Conservation (phyloP, 2,797 vertebrate genomes). For the Lithobates sylvaticus region DNA sequence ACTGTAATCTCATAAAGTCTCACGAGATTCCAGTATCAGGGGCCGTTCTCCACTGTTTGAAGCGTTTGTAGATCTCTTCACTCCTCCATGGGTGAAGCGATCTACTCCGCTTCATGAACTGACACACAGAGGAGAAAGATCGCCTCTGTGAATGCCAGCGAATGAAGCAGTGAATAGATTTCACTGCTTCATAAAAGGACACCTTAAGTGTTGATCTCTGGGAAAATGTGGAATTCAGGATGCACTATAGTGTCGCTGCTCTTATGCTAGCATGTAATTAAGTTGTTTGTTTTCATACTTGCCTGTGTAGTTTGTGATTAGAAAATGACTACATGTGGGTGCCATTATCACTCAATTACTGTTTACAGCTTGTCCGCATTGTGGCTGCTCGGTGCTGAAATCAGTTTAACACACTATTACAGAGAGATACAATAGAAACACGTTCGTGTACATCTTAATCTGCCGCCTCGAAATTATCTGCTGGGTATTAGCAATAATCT, state of each 20-base stretch:
- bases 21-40: no score
- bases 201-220: conserved; percentile 8
- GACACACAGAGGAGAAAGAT: no score
- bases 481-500: background rate
- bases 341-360: conserved; percentile 56
- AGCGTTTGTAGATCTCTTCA: no score
- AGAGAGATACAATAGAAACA: background rate
- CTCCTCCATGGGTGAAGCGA: no score
- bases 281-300: conserved; percentile 46
- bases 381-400: background rate
- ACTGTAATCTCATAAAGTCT: no score
- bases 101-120: no score
- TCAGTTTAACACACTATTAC: conserved; percentile 34
- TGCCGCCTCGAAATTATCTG: conserved; percentile 9
- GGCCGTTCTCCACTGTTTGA: no score
- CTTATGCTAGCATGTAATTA: conserved; percentile 37
- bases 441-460: conserved; percentile 20
- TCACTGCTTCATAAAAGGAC: no score
- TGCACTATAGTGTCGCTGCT: conserved; percentile 18
- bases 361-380: conserved; percentile 25
- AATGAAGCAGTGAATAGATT: no score
- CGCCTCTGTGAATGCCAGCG: no score
- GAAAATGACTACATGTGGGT: conserved; percentile 39
- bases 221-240: conserved; percentile 4
- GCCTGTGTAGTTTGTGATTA: conserved; percentile 42